Percentiles rank a stretch among this genome's conserved stretches.
Evolutionary conservation across 2,797 vertebrate genomes (phyloP).

Genomic region (Tauraco hartlaubi): DNA sequence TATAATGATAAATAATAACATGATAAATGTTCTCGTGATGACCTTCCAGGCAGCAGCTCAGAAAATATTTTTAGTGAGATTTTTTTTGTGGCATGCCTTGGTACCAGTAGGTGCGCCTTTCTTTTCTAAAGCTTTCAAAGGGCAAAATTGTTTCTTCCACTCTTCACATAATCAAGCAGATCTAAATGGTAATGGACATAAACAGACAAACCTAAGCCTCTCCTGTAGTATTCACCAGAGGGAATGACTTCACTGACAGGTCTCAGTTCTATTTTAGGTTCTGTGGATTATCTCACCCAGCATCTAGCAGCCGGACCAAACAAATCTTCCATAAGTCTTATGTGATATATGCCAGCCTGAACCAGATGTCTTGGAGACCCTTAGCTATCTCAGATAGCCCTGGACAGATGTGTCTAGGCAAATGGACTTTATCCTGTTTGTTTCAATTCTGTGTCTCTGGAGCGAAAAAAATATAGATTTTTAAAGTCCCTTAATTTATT

Average conservation of each 20-base stretch:
- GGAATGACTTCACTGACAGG: background rate
- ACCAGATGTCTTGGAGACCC: background rate
- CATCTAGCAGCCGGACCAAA: background rate
- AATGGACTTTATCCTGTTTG: background rate
- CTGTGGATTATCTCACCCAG: background rate
- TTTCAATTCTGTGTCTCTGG: background rate
- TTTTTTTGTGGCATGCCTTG: background rate
- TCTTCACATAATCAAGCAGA: background rate
- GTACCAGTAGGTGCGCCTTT: background rate
- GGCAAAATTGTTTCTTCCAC: background rate
- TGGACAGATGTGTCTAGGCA: background rate
- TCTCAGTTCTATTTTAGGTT: background rate
- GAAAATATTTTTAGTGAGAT: background rate
- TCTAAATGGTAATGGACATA: background rate
- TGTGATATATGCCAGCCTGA: background rate
- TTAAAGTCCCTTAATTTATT: background rate
- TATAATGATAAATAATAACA: too few species aligned
- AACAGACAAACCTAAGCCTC: constrained; percentile 2
- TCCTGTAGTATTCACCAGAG: background rate
- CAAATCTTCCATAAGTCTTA: background rate
- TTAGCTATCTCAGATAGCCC: background rate
- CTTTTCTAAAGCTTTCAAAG: background rate
- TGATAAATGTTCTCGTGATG: background rate
- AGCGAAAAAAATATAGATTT: background rate
- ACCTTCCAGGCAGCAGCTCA: background rate